phyloP scores from a whole-genome alignment of 37 sponge, comb jelly and placozoan genomes.

The Amphimedon queenslandica region DNA sequence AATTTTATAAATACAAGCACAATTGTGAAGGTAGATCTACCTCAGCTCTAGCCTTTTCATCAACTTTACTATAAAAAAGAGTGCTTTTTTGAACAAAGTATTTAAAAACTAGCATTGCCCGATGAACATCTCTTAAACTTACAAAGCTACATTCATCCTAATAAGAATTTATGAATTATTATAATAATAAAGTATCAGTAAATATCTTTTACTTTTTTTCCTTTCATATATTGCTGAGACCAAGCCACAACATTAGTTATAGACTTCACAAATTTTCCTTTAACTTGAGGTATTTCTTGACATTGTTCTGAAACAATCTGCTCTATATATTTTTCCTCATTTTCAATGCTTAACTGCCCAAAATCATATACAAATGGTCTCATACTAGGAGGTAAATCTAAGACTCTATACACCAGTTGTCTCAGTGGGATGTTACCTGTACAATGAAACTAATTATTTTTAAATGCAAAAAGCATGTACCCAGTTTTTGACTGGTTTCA shows the following conservation, averaged over 20 bases:
- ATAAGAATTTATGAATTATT: neutral
- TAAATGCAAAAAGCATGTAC: too few relatives aligned
- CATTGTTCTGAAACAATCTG: constrained; percentile 62
- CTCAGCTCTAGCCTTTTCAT: constrained; percentile 5
- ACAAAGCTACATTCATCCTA: constrained; percentile 94
- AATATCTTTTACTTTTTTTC: constrained; percentile 30
- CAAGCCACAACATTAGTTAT: constrained; percentile 51
- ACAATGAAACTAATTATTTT: neutral
- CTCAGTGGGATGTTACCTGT: constrained; percentile 84
- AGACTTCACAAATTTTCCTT: neutral
- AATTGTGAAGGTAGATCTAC: neutral
- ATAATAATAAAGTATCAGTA: neutral
- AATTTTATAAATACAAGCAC: too few relatives aligned
- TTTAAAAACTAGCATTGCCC: constrained; percentile 79
- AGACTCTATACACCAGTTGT: constrained; percentile 92
- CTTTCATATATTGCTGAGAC: constrained; percentile 65
- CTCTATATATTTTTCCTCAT: constrained; percentile 37
- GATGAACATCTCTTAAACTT: constrained; percentile 81
- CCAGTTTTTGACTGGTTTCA: constrained; percentile 52
- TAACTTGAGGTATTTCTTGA: neutral
- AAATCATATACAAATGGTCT: constrained; percentile 91
- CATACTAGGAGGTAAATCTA: constrained; percentile 92
- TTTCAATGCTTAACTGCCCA: constrained; percentile 50
- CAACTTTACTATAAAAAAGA: constrained; percentile 3
- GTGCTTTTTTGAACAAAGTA: constrained; percentile 44